These are phyloP conservation scores for Rhopilema esculentum DNA, from an alignment of 30 jellyfish, hydroid and myxozoan genomes.

Conservation along the genomic window DNA sequence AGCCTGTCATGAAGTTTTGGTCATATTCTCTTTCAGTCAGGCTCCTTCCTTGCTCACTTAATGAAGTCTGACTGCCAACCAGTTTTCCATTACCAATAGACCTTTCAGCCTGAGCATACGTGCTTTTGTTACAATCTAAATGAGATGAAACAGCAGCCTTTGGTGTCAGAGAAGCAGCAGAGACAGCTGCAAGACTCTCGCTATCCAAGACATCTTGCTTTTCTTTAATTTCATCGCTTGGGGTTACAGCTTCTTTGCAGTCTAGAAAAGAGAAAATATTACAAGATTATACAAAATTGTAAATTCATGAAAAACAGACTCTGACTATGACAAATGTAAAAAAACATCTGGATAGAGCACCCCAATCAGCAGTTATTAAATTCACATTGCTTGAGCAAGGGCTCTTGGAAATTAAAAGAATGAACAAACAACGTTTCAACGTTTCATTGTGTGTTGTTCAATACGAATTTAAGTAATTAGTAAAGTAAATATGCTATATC, in stretches of 20 bases:
- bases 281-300: too few species aligned
- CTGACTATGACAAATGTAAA: too few species aligned
- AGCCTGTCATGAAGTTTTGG: not conserved
- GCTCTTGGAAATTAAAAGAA: too few species aligned
- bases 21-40: not conserved
- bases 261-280: not conserved
- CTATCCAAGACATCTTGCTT: not conserved
- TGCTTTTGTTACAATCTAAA: not conserved
- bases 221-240: not conserved
- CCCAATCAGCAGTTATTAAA: too few species aligned
- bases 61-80: not conserved
- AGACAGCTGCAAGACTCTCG: not conserved
- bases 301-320: too few species aligned
- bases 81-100: not conserved
- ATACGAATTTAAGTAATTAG: too few species aligned
- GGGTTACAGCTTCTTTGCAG: not conserved
- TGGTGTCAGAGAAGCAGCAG: not conserved
- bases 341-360: too few species aligned
- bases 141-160: not conserved
- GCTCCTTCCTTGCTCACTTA: not conserved
- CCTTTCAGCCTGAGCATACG: not conserved
- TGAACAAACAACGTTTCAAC: too few species aligned
- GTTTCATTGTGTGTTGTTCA: too few species aligned
- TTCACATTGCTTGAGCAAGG: too few species aligned
- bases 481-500: too few species aligned